A percentile compares a stretch with the other conserved stretches of the same genome.
Conservation (phyloP, 2,888 invertebrate genomes). For the Mallateleia sp. region DNA sequence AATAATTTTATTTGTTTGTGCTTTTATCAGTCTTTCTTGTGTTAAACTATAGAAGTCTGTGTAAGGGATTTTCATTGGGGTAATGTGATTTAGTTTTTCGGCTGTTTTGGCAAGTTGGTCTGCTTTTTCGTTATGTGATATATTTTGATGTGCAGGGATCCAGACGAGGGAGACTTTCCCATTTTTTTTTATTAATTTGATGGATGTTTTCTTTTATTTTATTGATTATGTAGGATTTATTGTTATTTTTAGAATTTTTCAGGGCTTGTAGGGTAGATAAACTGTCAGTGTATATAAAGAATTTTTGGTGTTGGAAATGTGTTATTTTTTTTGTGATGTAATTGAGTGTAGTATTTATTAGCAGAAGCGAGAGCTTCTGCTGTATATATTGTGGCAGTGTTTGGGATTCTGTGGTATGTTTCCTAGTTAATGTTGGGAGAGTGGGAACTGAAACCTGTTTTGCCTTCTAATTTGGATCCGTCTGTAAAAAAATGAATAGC, state of each 20-base stretch:
- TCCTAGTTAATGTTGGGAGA: background rate
- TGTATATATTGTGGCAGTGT: slow-evolving; percentile 12
- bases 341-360: no score
- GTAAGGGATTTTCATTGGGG: background rate
- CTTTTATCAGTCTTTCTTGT: background rate
- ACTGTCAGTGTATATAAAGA: no score
- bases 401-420: background rate
- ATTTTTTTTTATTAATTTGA: background rate
- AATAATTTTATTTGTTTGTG: background rate
- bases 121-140: background rate
- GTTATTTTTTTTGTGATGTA: background rate
- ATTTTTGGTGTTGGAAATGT: background rate
- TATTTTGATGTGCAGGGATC: background rate
- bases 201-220: no score
- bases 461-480: background rate
- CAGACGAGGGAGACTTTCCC: background rate
- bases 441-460: background rate
- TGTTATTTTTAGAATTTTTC: background rate
- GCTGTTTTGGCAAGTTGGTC: background rate
- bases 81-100: background rate
- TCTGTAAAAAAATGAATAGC: slow-evolving; percentile 8
- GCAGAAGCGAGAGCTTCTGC: slow-evolving; percentile 22
- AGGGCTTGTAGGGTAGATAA: no score
- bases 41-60: background rate
- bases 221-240: background rate